Conservation (phyloP, 2,113 vertebrate genomes). For the Amblyopsis rosae region DNA sequence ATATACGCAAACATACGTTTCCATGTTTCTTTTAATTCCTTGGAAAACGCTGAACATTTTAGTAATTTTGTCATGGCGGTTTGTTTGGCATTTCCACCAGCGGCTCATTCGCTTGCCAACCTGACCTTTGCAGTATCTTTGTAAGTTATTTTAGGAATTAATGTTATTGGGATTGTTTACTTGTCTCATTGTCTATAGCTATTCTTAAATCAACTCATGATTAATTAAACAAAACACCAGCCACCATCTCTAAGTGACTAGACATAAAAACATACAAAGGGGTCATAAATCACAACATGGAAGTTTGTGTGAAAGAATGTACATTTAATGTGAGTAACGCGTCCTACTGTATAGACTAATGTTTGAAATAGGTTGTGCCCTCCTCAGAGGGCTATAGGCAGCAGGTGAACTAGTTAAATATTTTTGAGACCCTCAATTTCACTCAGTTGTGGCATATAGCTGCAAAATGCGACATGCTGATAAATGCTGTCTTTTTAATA, state of each 20-base stretch:
- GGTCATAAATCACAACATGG: conserved; percentile 12
- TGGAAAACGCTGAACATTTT: conserved; percentile 21
- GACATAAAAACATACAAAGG: conserved; percentile 15
- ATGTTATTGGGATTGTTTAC: conserved; percentile 10
- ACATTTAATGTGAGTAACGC: conserved; percentile 9
- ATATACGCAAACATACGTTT: conserved; percentile 8
- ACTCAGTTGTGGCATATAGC: conserved; percentile 50
- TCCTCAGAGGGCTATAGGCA: conserved; percentile 34
- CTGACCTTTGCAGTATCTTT: neutral
- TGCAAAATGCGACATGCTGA: conserved; percentile 46
- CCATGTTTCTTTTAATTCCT: conserved; percentile 6
- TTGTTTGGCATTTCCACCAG: neutral
- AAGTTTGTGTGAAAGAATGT: conserved; percentile 32
- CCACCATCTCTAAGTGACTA: conserved; percentile 6
- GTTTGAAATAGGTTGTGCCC: conserved; percentile 25
- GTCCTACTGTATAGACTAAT: conserved; percentile 30
- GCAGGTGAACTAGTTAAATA: conserved; percentile 41
- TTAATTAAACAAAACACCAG: conserved; percentile 23
- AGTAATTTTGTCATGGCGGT: conserved; percentile 5
- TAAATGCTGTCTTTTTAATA: conserved; percentile 79
- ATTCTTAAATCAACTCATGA: conserved; percentile 19
- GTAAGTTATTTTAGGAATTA: neutral
- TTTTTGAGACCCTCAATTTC: conserved; percentile 36
- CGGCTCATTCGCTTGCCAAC: neutral
- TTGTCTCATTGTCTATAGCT: no score